These are phyloP conservation scores for Orthonyx spaldingii DNA, from an alignment of 2,113 vertebrate genomes.

Conservation along the genomic window DNA sequence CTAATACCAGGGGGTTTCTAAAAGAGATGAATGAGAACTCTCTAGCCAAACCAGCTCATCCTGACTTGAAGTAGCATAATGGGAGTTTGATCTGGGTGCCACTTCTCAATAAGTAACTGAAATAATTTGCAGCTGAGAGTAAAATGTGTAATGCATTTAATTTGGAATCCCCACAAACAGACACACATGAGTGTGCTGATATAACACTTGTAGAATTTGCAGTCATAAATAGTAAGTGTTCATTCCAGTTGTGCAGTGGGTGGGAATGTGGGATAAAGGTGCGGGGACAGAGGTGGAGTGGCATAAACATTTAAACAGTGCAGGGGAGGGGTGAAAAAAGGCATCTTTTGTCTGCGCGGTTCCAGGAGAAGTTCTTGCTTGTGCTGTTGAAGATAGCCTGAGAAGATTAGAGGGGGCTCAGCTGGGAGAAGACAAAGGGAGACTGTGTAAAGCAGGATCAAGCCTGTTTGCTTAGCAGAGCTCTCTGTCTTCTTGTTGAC, in stretches of 20 bases:
- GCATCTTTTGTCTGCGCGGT: slow-evolving; percentile 61
- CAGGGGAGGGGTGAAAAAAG: slow-evolving; percentile 55
- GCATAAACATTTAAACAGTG: slow-evolving; percentile 62
- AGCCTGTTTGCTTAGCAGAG: slow-evolving; percentile 65
- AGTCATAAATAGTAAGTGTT: neutral
- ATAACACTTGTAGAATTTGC: neutral
- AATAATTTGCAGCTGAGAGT: neutral
- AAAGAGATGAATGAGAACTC: neutral
- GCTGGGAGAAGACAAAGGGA: slow-evolving; percentile 66
- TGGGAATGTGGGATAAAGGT: slow-evolving; percentile 2
- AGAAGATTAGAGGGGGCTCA: slow-evolving; percentile 65
- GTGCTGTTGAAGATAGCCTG: slow-evolving; percentile 59
- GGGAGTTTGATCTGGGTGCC: neutral
- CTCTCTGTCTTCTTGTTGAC: slow-evolving; percentile 68
- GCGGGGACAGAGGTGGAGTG: slow-evolving; percentile 1
- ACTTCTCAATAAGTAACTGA: neutral
- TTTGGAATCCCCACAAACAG: neutral
- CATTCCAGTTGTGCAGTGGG: neutral
- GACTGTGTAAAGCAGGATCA: slow-evolving; percentile 66
- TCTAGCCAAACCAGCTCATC: neutral
- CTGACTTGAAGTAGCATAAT: neutral
- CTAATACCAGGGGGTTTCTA: neutral
- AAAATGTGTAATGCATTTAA: neutral
- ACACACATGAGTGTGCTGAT: neutral
- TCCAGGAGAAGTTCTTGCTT: slow-evolving; percentile 59